A percentile compares a stretch with the other conserved stretches of the same genome.
phyloP scores from a whole-genome alignment of 1,140 invertebrate genomes.

The Drosophila tsacasi region DNA sequence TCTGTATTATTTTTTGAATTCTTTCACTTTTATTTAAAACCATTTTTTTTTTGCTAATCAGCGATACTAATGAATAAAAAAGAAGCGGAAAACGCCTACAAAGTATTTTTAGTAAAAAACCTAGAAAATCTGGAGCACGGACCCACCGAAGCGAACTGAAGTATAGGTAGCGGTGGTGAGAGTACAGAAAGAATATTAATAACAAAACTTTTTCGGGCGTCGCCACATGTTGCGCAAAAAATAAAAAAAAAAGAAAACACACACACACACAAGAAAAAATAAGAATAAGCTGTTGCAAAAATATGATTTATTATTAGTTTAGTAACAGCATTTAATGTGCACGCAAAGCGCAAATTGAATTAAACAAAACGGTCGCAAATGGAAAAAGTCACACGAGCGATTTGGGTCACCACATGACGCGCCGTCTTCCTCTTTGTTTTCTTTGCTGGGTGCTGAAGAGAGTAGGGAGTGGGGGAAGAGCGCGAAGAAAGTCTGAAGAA shows the following conservation, averaged over 20 bases:
- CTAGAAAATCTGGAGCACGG: slow-evolving; percentile 56
- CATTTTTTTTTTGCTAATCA: slow-evolving; percentile 61
- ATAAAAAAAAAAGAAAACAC: slow-evolving; percentile 15
- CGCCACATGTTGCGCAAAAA: slow-evolving; percentile 63
- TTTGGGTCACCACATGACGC: slow-evolving; percentile 48
- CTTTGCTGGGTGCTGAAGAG: slow-evolving; percentile 14
- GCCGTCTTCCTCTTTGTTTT: slow-evolving; percentile 18
- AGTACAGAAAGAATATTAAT: slow-evolving; percentile 20
- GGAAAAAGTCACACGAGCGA: slow-evolving; percentile 48
- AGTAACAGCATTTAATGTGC: slow-evolving; percentile 28
- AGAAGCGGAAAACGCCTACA: slow-evolving; percentile 61
- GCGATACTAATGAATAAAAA: slow-evolving; percentile 50
- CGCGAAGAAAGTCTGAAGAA: slow-evolving; percentile 25
- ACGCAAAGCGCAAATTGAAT: slow-evolving; percentile 53
- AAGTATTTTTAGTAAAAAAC: slow-evolving; percentile 75
- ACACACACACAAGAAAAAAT: background rate
- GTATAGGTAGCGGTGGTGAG: slow-evolving; percentile 14
- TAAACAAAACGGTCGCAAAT: slow-evolving; percentile 44
- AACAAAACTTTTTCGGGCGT: slow-evolving; percentile 23
- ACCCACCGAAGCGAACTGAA: slow-evolving; percentile 13
- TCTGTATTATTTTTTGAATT: background rate
- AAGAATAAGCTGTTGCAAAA: slow-evolving; percentile 5
- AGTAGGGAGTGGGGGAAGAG: background rate
- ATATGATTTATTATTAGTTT: slow-evolving; percentile 51
- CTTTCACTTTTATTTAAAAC: background rate